A percentile compares a stretch with the other conserved stretches of the same genome.
Conservation (phyloP, 2,113 vertebrate genomes). For the Silurus glanis region DNA sequence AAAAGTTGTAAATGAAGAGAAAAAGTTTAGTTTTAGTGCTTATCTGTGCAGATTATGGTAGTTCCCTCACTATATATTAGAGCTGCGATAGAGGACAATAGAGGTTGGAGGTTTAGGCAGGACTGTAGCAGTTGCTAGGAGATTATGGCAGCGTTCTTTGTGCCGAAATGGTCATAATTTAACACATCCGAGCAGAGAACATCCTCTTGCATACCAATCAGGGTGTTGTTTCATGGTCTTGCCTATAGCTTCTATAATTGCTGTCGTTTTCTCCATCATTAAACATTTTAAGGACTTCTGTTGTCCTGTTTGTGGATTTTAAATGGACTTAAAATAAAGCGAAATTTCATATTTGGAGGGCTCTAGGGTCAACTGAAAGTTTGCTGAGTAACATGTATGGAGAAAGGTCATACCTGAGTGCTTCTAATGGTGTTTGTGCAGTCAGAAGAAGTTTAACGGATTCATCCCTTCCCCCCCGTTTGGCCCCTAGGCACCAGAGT, state of each 20-base stretch:
- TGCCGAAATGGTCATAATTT: slow-evolving; percentile 57
- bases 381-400: not conserved
- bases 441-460: slow-evolving; percentile 11
- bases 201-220: slow-evolving; percentile 43
- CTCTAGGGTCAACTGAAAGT: not conserved
- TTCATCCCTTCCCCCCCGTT: slow-evolving; percentile 34
- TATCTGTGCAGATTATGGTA: not conserved
- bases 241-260: not conserved
- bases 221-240: slow-evolving; percentile 7
- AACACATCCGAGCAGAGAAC: slow-evolving; percentile 52
- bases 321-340: not conserved
- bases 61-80: not conserved
- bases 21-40: not conserved
- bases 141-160: slow-evolving; percentile 51
- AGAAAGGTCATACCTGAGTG: slow-evolving; percentile 17
- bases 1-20: not conserved
- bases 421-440: slow-evolving; percentile 25
- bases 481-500: slow-evolving; percentile 30
- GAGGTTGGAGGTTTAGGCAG: slow-evolving; percentile 43
- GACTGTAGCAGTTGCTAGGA: slow-evolving; percentile 52
- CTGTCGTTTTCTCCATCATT: slow-evolving; percentile 5
- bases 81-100: slow-evolving; percentile 31
- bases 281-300: not conserved
- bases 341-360: not conserved
- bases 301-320: not conserved